Base-by-base conservation (phyloP, 2,113 vertebrate genomes). In the Boulengeromyrus knoepffleri region DNA sequence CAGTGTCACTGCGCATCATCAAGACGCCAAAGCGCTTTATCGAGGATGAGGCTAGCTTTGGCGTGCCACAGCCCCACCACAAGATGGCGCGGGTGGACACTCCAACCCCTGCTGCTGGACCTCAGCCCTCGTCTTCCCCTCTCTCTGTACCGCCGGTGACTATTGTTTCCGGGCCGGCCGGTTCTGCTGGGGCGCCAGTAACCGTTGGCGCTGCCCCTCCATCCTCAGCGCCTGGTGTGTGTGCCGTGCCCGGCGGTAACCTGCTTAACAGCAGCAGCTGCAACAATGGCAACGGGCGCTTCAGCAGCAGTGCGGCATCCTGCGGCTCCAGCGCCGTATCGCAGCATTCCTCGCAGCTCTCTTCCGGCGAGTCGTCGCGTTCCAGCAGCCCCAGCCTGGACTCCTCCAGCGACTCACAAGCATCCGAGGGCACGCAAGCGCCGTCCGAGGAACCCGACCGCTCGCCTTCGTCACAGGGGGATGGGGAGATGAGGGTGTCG, bases 11-110 rank as follows among this genome's bases (percentile, higher is more conserved):
- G 0, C 96, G 99, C 52, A 98, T 99, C 92, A 99, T 99, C 88
- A 99, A 99, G 93, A 99, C 98, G 1, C 99, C 98, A 9, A 98
- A 99, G 92, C 97, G 99, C 36, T 99, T 99, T 93, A 99, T 99
- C 36, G 98, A 99, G 92, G 99, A 99, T 2, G 98, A 99, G 91
- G 97, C 97, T 91, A 98, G 96, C 0, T 97, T 96, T 90, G 94
- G 94, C 89, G 85, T 93, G 3, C 93, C 95, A 0, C 96, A 97
- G 47, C 97, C 98, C 21, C 97, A 98, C 3, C 97, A 97, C 91
- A 99, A 99, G 94, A 97, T 99, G 62, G 95, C 97, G 58, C 94
- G 98, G 7, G 93, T 99, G 0, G 92, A 87, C 6, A 85, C 93
- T 85, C 92, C 90, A 47, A 92, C 94, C 9, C 89, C 94, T 13